Percentiles rank a stretch among this genome's conserved stretches.
These are phyloP conservation scores for Chlamydotis undulata DNA, from an alignment of 2,113 vertebrate genomes.

Conservation along the genomic window DNA sequence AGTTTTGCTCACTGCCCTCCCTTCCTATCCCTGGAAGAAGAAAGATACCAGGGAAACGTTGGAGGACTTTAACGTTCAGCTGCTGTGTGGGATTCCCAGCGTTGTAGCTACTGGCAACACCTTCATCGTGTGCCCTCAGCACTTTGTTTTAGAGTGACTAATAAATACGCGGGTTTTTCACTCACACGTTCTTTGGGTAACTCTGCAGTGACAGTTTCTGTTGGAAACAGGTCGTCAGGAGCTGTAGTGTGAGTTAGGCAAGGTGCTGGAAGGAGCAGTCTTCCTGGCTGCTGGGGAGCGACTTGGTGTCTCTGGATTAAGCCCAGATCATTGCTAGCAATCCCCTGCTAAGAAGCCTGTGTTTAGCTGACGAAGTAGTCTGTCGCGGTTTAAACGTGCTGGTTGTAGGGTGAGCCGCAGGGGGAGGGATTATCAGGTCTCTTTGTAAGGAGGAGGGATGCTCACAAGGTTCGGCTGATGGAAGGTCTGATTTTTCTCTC, in stretches of 20 bases:
- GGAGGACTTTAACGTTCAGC: background rate
- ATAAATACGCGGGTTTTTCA: background rate
- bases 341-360: background rate
- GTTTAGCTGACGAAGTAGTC: background rate
- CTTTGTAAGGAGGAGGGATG: background rate
- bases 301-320: background rate
- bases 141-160: background rate
- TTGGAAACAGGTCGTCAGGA: background rate
- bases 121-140: background rate
- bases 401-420: background rate
- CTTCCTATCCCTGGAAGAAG: background rate
- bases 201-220: background rate
- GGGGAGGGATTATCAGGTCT: background rate
- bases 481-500: background rate
- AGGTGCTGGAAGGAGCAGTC: background rate
- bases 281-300: background rate
- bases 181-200: background rate
- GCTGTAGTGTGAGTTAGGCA: background rate
- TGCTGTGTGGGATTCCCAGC: conserved; percentile 29
- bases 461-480: background rate
- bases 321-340: background rate
- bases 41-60: background rate
- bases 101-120: conserved; percentile 34
- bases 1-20: background rate
- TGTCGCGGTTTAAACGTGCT: background rate